Evolutionary conservation across 2,797 vertebrate genomes (phyloP), one percentile per base, ranked within the genome.

Genomic region (Fringilla coelebs): DNA sequence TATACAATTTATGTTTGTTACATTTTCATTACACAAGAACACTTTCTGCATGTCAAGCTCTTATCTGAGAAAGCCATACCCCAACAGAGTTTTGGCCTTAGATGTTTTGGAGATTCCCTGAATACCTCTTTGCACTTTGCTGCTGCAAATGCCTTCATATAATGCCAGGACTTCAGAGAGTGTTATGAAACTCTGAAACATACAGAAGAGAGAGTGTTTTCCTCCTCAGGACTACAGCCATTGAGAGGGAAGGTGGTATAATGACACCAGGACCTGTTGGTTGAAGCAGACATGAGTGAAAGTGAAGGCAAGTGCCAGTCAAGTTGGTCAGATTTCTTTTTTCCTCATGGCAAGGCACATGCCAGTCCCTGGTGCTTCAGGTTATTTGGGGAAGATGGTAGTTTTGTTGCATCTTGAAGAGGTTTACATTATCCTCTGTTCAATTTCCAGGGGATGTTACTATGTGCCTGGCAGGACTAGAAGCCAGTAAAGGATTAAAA

Each of bases 401-500:
- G 41, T 55, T 77, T 74, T 21, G 18, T 8, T 68, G 57, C n/a
- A 83, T 73, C 9, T 25, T 87, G 55, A 93, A 77, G 21, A 85
- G 55, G 52, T 80, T 89, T 78, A 61, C 46, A 32, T 85, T 80
- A 83, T n/a, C 46, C 28, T 81, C 78, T 40, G 6, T 89, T 93
- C 67, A 65, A 6, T 84, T 94, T 95, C 54, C 80, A 76, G 36
- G 54, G 73, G 70, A 84, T 21, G 43, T 75, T 70, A 31, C 66
- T 38, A 28, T 77, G 57, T 78, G 68, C 63, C 60, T 91, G 80
- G 65, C 36, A 94, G 66, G 28, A 92, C 38, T 66, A 76, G 65
- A 92, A 91, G 81, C 41, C 77, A 81, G 67, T 75, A 73, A 91
- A 73, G 51, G 51, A 96, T 96, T 97, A 97, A 96, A 97, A 97